Evolutionary conservation across 2,113 vertebrate species (phyloP).

Genomic region (Chauna torquata): DNA sequence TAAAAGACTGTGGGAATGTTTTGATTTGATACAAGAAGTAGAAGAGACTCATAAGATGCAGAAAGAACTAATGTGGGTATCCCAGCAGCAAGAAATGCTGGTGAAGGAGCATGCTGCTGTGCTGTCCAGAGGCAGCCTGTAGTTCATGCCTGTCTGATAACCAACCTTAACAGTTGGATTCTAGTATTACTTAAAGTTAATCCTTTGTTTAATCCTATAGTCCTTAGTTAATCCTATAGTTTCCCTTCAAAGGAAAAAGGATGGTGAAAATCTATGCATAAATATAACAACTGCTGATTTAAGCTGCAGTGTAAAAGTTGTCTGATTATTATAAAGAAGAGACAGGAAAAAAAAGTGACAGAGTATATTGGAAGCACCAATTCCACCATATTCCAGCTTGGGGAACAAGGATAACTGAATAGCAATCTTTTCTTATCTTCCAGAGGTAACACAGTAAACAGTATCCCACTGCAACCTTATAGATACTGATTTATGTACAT

Average conservation of each 20-base stretch:
- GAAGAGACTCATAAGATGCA: background rate
- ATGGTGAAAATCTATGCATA: background rate
- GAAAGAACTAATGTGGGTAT: background rate
- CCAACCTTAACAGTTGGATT: background rate
- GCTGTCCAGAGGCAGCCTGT: background rate
- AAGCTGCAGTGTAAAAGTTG: background rate
- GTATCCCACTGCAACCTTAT: background rate
- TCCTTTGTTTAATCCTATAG: too few relatives aligned
- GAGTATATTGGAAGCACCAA: background rate
- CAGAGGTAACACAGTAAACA: background rate
- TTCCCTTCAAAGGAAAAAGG: background rate
- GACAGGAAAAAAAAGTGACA: accelerated
- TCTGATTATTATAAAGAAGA: background rate
- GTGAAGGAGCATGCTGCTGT: background rate
- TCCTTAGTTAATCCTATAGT: too few relatives aligned
- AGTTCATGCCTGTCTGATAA: background rate
- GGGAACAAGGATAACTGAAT: background rate
- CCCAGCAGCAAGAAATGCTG: background rate
- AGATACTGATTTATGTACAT: accelerated
- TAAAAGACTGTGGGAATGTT: background rate
- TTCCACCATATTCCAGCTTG: background rate
- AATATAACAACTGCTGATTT: background rate
- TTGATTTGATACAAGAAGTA: background rate
- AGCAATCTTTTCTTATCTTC: background rate
- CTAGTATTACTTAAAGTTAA: background rate